Evolutionary conservation across 2,888 invertebrate species (phyloP).

Genomic region (Taenaris catops): DNA sequence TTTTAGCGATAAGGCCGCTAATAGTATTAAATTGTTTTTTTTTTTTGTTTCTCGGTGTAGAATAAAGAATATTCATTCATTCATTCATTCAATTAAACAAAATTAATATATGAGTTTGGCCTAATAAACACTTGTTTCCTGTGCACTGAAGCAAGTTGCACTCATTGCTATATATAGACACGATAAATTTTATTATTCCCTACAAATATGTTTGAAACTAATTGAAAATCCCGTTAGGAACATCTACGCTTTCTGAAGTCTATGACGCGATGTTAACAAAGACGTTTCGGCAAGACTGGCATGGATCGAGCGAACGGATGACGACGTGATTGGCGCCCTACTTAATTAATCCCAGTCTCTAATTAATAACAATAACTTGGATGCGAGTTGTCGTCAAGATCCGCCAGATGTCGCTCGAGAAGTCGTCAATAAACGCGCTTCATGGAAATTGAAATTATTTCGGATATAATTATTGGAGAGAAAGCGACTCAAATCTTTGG

Average conservation of each 20-base stretch:
- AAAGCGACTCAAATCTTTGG: slow-evolving; percentile 8
- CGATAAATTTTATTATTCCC: no score
- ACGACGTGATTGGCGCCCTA: slow-evolving; percentile 72
- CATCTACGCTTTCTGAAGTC: slow-evolving; percentile 22
- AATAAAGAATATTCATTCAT: no score
- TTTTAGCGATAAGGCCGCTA: no score
- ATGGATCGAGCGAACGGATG: slow-evolving; percentile 52
- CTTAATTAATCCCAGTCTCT: slow-evolving; percentile 73
- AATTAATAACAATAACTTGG: slow-evolving; percentile 77
- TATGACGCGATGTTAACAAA: slow-evolving; percentile 64
- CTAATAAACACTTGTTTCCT: no score
- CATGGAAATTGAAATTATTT: slow-evolving; percentile 26
- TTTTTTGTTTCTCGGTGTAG: no score
- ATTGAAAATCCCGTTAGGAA: no score
- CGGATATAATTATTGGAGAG: slow-evolving; percentile 22
- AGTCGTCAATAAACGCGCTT: slow-evolving; percentile 30
- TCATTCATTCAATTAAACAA: no score
- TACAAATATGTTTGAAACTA: no score
- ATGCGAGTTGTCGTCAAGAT: slow-evolving; percentile 46
- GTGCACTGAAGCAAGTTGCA: no score
- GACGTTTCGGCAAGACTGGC: slow-evolving; percentile 68
- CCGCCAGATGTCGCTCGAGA: slow-evolving; percentile 58
- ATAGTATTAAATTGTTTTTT: no score
- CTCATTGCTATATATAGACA: no score
- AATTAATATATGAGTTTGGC: no score